A percentile compares a stretch with the other conserved stretches of the same genome.
Conservation (phyloP, 2,113 vertebrate genomes). For the Aleadryas rufinucha region DNA sequence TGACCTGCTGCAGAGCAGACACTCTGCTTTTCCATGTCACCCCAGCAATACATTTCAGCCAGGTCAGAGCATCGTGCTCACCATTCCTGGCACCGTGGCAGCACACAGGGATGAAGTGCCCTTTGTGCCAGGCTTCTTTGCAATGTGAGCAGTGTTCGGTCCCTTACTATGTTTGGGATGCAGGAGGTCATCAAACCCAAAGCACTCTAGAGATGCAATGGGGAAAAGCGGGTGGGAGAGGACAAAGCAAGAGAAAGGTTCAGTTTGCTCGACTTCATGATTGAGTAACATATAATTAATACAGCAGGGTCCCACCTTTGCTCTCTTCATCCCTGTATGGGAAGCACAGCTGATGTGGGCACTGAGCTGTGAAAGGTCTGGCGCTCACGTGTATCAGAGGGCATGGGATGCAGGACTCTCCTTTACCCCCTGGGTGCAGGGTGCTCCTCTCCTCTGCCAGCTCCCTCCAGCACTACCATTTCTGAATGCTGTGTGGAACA, state of each 20-base stretch:
- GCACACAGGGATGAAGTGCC: not conserved
- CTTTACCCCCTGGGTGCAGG: not conserved
- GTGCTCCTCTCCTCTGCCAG: not conserved
- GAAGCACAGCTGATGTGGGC: not conserved
- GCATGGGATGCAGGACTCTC: not conserved
- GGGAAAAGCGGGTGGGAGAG: not conserved
- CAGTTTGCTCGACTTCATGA: not conserved
- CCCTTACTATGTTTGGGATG: not conserved
- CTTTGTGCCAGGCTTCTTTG: not conserved
- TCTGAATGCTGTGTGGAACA: not conserved
- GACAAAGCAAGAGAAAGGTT: not conserved
- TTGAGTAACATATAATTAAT: not conserved
- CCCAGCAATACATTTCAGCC: not conserved
- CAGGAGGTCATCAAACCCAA: not conserved
- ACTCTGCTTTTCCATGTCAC: not conserved
- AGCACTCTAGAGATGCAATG: not conserved
- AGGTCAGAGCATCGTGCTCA: not conserved
- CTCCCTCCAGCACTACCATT: not conserved
- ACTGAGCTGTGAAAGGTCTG: not conserved
- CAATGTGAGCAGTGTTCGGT: not conserved
- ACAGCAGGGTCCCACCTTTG: not conserved
- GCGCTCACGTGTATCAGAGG: accelerated
- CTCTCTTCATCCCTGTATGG: not conserved
- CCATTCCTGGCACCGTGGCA: not conserved
- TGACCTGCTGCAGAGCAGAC: not conserved